Evolutionary conservation across 2,888 invertebrate genomes (phyloP).

Genomic region (Amiota minor): DNA sequence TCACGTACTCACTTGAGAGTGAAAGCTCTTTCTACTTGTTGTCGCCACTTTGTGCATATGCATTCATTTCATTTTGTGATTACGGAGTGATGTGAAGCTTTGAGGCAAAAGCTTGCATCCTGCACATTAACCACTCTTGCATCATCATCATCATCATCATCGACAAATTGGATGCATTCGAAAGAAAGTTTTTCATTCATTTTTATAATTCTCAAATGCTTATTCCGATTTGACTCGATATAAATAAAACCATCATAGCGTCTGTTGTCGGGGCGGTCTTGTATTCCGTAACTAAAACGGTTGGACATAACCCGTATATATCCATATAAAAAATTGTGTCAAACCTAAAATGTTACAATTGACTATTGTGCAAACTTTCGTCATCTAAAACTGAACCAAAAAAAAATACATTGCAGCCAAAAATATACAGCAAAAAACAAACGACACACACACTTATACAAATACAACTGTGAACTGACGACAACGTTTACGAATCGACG

Average conservation of each 20-base stretch:
- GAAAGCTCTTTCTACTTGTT: constrained; percentile 17
- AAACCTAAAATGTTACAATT: constrained; percentile 36
- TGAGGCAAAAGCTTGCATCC: constrained; percentile 38
- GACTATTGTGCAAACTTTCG: constrained; percentile 48
- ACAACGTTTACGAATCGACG: constrained; percentile 6
- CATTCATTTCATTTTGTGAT: constrained; percentile 29
- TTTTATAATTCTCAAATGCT: constrained; percentile 57
- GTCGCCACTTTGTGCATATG: constrained; percentile 16
- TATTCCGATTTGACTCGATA: constrained; percentile 37
- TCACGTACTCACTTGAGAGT: too few species aligned
- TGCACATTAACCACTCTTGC: constrained; percentile 13
- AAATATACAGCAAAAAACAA: constrained; percentile 17
- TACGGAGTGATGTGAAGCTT: constrained; percentile 26
- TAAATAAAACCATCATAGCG: constrained; percentile 48
- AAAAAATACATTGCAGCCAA: constrained; percentile 29
- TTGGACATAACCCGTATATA: constrained; percentile 64
- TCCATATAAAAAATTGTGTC: constrained; percentile 61
- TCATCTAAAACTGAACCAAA: constrained; percentile 44
- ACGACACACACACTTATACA: constrained; percentile 33
- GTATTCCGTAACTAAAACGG: constrained; percentile 62
- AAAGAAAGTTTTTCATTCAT: constrained; percentile 37
- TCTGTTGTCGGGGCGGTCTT: constrained; percentile 58
- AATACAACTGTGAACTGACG: not conserved
- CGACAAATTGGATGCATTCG: constrained; percentile 15
- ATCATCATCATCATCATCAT: not conserved